Evolutionary conservation across 2,888 invertebrate species (phyloP), one percentile per base, ranked within the genome.

Genomic region (Dasypolia templi): DNA sequence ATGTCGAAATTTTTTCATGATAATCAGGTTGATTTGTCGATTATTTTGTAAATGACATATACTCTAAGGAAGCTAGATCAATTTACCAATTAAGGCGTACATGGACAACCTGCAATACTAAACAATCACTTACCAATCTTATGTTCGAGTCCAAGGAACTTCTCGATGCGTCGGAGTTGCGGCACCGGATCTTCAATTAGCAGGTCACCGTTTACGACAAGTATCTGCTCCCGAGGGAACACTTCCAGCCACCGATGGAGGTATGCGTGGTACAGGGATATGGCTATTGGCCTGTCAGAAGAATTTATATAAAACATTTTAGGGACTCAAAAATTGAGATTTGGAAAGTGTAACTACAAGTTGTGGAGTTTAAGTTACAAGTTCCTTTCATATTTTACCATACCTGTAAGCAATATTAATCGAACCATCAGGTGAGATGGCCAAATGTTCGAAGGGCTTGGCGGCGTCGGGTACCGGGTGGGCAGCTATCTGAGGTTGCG

Each of bases 171-270:
- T 87, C 98, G 97, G 66, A 99, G 94, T 93, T 99, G 99, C 0
- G 98, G 97, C 68, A 99, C 97, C 0, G 99, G 99, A 91, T 99
- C 98, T 89, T 98, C 98, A 89, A 99, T 98, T 79, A 99, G 97
- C 84, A 97, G 97, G 94, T 99, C 99, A 4, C 99, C 99, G 93
- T 99, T 99, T 64, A 99, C 99, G 71, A 99, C 97, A 88, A 99
- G 97, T 87, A 99, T 98, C 92, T 99, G 99, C 70, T 98, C 97
- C 66, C 98, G 97, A 0, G 98, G 97, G 96, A 99, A 99, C 85
- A 98, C 98, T 93, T 99, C 98, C 79, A 99, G 96, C 99, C 99
- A 99, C 67, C 97, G 97, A 86, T 98, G 98, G 89, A 99, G 97
- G 95, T 99, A 99, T 84, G 98, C 97, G 93, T 98, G 98, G 94